Conservation (phyloP, 92 coral and sea anemone genomes). For the Hydrozoanthus gracilis region DNA sequence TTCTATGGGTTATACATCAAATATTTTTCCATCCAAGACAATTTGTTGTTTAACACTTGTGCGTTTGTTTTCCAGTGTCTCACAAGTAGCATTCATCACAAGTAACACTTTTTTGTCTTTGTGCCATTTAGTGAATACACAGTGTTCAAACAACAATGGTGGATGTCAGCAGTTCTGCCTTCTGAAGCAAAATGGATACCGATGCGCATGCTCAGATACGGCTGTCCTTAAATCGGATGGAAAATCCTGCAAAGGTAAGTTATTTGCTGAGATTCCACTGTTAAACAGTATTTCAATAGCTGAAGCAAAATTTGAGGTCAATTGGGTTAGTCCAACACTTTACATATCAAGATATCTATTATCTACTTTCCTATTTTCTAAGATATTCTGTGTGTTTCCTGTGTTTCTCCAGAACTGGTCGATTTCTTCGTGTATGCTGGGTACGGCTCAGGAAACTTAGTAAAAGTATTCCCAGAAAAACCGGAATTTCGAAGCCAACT, state of each 20-base stretch:
- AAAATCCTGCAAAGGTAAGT: slow-evolving; percentile 27
- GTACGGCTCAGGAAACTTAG: not conserved
- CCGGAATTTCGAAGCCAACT: not conserved
- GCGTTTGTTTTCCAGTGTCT: not conserved
- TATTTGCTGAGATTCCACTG: not conserved
- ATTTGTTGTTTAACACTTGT: no score
- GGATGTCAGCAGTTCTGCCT: slow-evolving; percentile 41
- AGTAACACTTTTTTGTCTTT: not conserved
- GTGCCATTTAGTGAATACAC: slow-evolving; percentile 6
- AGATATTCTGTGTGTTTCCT: no score
- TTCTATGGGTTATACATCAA: no score
- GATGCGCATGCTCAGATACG: slow-evolving; percentile 44
- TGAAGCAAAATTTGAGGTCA: no score
- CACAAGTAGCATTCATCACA: not conserved
- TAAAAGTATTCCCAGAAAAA: slow-evolving; percentile 33
- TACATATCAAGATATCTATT: no score
- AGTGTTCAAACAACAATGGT: slow-evolving; percentile 23
- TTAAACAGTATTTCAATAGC: no score
- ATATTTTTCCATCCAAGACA: no score
- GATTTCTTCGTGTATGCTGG: slow-evolving; percentile 24
- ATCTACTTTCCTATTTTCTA: no score
- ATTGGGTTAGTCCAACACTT: no score
- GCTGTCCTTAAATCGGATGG: slow-evolving; percentile 15
- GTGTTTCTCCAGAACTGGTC: not conserved
- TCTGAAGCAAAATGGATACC: slow-evolving; percentile 28